A percentile compares a stretch with the other conserved stretches of the same genome.
Evolutionary conservation across 2,888 invertebrate species (phyloP).

Genomic region (Papilio gigon): DNA sequence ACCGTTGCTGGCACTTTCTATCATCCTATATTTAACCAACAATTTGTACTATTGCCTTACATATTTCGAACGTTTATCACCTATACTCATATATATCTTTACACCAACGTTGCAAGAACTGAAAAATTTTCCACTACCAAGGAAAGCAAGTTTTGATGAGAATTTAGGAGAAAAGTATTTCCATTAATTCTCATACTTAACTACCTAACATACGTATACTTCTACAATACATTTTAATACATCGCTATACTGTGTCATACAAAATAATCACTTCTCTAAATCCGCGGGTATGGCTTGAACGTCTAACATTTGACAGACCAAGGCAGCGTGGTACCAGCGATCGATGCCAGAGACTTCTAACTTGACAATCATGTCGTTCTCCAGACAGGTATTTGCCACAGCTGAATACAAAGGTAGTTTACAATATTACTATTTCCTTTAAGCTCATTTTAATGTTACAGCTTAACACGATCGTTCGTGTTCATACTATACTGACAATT

Average conservation of each 20-base stretch:
- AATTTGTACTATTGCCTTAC: not conserved
- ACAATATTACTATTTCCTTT: no score
- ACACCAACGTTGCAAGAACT: no score
- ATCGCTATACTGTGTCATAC: no score
- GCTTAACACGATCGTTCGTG: no score
- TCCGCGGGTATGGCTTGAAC: constrained; percentile 84
- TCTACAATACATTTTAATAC: no score
- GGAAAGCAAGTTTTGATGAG: not conserved
- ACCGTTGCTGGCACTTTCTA: constrained; percentile 84
- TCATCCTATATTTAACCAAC: constrained; percentile 56
- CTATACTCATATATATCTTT: no score
- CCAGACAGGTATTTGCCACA: constrained; percentile 47
- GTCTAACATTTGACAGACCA: constrained; percentile 85
- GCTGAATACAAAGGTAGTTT: constrained; percentile 11
- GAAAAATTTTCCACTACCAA: no score
- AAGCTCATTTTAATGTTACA: no score
- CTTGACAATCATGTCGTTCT: constrained; percentile 60
- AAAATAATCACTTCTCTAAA: constrained; percentile 80
- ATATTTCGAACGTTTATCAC: no score
- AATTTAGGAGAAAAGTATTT: no score
- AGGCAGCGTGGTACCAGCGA: constrained; percentile 82
- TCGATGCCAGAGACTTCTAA: constrained; percentile 78
- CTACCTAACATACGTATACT: no score
- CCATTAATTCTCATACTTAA: not conserved
- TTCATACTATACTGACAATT: no score